Evolutionary conservation across 2,113 vertebrate genomes (phyloP).

Genomic region (Pogona vitticeps): DNA sequence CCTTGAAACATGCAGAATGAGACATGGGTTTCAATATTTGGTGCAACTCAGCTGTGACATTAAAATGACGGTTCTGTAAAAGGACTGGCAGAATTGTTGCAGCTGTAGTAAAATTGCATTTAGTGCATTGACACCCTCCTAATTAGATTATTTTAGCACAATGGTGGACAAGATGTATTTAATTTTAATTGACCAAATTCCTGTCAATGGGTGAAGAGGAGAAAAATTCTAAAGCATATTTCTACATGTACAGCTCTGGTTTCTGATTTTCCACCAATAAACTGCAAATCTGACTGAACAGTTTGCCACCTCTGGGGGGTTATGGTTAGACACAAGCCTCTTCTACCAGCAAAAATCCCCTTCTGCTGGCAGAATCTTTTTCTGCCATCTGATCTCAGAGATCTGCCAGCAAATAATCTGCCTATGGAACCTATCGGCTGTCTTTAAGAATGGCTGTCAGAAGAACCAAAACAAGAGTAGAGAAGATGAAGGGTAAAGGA

Average conservation of each 20-base stretch:
- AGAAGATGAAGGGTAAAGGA: no score
- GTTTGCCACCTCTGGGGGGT: no score
- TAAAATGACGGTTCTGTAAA: slow-evolving; percentile 31
- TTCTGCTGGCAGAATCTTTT: no score
- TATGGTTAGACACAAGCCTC: no score
- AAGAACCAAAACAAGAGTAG: no score
- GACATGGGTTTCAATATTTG: not conserved
- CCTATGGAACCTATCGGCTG: no score
- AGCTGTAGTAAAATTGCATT: slow-evolving; percentile 25
- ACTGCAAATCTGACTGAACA: no score
- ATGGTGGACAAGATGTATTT: slow-evolving; percentile 25
- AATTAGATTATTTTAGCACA: slow-evolving; percentile 1
- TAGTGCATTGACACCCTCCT: slow-evolving; percentile 9
- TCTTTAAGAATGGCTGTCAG: no score
- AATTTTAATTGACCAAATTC: slow-evolving; percentile 26
- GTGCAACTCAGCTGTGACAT: slow-evolving; percentile 1
- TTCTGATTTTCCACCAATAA: slow-evolving; percentile 3
- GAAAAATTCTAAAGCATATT: not conserved
- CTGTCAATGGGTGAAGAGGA: not conserved
- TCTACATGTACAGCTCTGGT: slow-evolving; percentile 25
- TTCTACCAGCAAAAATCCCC: no score
- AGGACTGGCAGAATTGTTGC: slow-evolving; percentile 26
- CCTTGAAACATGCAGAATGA: not conserved
- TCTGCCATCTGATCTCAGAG: no score
- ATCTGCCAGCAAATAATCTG: no score